Percentiles rank a stretch among this genome's conserved stretches.
These are phyloP conservation scores for Xenopus borealis DNA, from an alignment of 2,113 vertebrate genomes.

Conservation along the genomic window DNA sequence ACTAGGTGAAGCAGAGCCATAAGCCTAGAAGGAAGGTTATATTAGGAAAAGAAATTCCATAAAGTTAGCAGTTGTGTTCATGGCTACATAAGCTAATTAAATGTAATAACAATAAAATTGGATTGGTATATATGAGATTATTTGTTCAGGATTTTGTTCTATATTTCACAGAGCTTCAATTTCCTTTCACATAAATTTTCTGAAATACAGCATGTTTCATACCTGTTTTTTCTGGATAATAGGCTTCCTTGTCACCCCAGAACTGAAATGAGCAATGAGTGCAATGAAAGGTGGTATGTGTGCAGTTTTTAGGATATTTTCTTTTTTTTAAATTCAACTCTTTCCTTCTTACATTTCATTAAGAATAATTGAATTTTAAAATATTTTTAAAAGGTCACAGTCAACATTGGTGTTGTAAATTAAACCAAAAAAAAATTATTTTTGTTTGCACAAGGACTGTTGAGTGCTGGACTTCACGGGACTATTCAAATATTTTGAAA, in stretches of 20 bases:
- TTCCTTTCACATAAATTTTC: slow-evolving; percentile 68
- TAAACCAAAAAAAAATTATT: no score
- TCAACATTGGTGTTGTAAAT: no score
- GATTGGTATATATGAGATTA: slow-evolving; percentile 59
- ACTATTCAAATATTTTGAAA: no score
- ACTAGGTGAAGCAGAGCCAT: neutral
- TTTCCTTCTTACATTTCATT: no score
- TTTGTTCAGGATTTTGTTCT: slow-evolving; percentile 77
- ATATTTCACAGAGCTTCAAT: slow-evolving; percentile 69
- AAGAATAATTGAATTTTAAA: no score
- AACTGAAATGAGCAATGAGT: no score
- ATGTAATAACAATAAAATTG: slow-evolving; percentile 76
- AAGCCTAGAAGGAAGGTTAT: neutral
- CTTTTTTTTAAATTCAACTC: no score
- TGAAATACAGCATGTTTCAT: slow-evolving; percentile 64
- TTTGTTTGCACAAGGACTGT: no score
- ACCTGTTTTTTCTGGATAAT: slow-evolving; percentile 57
- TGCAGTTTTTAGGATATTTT: no score
- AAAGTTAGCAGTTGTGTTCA: slow-evolving; percentile 61
- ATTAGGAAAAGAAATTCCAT: slow-evolving; percentile 61
- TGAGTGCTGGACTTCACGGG: no score
- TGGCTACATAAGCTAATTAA: slow-evolving; percentile 59
- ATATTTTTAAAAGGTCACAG: no score
- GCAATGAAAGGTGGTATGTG: no score
- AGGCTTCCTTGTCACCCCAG: slow-evolving; percentile 49